phyloP scores from a whole-genome alignment of 2,797 vertebrate species.

The Gadopsis marmoratus region DNA sequence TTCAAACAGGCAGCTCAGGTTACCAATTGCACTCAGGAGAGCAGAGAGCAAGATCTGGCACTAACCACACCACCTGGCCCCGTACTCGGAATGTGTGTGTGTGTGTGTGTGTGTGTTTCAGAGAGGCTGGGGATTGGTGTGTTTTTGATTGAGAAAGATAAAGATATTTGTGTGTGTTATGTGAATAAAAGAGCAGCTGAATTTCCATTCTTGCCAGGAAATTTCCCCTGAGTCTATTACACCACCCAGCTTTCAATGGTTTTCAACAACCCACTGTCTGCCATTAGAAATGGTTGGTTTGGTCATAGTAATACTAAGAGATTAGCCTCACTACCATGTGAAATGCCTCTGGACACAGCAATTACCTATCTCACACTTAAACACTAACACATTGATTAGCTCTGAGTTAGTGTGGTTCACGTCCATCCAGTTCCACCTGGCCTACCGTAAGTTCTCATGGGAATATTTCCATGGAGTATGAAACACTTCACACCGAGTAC shows the following conservation, averaged over 20 bases:
- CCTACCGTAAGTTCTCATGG: conserved; percentile 46
- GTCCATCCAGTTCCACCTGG: conserved; percentile 36
- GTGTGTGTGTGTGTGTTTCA: conserved; percentile 27
- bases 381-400: conserved; percentile 69
- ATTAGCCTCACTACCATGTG: conserved; percentile 69
- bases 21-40: conserved; percentile 83
- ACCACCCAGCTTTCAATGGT: conserved; percentile 47
- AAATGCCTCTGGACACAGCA: conserved; percentile 68
- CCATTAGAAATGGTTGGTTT: conserved; percentile 66
- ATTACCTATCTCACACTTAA: conserved; percentile 60
- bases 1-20: conserved; percentile 81
- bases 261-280: conserved; percentile 59
- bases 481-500: conserved; percentile 24
- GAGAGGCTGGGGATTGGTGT: conserved; percentile 23
- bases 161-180: conserved; percentile 42
- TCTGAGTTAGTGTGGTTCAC: conserved; percentile 35
- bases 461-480: conserved; percentile 34
- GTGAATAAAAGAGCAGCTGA: conserved; percentile 58
- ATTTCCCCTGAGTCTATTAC: conserved; percentile 46
- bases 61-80: conserved; percentile 78
- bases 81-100: conserved; percentile 26
- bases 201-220: conserved; percentile 48
- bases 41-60: conserved; percentile 74
- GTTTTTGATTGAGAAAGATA: conserved; percentile 60
- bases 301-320: conserved; percentile 57